Evolutionary conservation across 2,797 vertebrate species (phyloP).

Genomic region (Strix occidentalis): DNA sequence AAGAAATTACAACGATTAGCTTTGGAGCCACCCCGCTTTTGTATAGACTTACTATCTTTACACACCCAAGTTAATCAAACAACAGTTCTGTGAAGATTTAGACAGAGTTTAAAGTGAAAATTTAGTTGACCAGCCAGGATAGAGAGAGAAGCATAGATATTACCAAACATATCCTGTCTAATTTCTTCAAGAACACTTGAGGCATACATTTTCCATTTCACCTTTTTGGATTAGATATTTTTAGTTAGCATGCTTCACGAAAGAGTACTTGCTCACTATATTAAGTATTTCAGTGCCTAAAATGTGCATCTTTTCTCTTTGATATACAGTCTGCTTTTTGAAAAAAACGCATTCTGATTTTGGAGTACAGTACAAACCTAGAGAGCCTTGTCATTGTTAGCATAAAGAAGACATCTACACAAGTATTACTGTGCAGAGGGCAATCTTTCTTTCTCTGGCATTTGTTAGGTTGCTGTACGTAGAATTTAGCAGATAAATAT

Average conservation of each 20-base stretch:
- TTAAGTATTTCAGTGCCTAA: constrained; percentile 53
- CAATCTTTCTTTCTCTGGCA: constrained; percentile 65
- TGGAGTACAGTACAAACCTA: constrained; percentile 30
- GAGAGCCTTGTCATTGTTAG: constrained; percentile 66
- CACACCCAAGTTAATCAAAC: neutral
- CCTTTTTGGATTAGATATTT: constrained; percentile 39
- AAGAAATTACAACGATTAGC: constrained; percentile 1
- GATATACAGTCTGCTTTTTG: neutral
- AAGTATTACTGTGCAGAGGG: constrained; percentile 65
- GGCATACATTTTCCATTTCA: constrained; percentile 26
- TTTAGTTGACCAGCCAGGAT: constrained; percentile 52
- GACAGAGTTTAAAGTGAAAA: constrained; percentile 38
- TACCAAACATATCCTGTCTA: constrained; percentile 3
- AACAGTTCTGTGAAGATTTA: constrained; percentile 27
- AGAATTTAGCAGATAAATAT: constrained; percentile 74
- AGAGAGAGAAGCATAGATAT: neutral
- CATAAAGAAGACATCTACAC: constrained; percentile 68
- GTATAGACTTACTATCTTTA: neutral
- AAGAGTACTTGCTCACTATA: neutral
- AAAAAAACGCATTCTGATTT: constrained; percentile 40
- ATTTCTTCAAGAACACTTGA: constrained; percentile 24
- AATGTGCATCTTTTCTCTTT: constrained; percentile 38
- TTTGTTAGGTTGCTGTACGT: constrained; percentile 71
- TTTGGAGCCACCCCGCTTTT: neutral
- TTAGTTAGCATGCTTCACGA: constrained; percentile 19